A percentile compares a stretch with the other conserved stretches of the same genome.
Conservation (phyloP, 35 echinoderm and acorn worm genomes). For the Apostichopus californicus region DNA sequence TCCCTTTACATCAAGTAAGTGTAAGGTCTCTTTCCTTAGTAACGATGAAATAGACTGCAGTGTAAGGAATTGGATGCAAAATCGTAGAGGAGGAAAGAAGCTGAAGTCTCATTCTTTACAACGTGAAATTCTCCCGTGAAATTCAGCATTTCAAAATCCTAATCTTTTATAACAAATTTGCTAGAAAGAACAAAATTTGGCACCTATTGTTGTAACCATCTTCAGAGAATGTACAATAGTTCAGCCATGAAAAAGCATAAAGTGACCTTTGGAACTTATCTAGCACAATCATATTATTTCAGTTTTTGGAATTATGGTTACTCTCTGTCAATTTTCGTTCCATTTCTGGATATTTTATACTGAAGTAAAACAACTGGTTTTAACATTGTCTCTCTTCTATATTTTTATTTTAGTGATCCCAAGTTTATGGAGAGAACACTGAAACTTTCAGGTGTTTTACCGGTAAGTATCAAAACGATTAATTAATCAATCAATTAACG, state of each 20-base stretch:
- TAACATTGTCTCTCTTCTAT: not conserved
- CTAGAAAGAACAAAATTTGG: too few species aligned
- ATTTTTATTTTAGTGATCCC: conserved; percentile 83
- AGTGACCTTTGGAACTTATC: too few species aligned
- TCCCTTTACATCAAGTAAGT: conserved; percentile 84
- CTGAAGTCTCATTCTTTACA: not conserved
- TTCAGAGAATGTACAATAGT: too few species aligned
- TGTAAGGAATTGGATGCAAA: not conserved
- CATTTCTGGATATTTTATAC: too few species aligned
- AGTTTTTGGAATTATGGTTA: not conserved
- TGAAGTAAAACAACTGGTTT: too few species aligned
- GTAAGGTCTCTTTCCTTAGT: too few species aligned
- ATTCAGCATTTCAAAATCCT: not conserved
- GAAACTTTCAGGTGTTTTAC: conserved; percentile 89
- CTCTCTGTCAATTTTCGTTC: not conserved
- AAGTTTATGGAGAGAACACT: conserved; percentile 98
- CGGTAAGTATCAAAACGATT: conserved; percentile 63
- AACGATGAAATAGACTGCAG: too few species aligned
- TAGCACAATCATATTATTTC: too few species aligned
- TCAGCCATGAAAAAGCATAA: too few species aligned
- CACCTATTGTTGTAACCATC: too few species aligned
- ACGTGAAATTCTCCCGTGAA: too few species aligned
- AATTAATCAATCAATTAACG: too few species aligned
- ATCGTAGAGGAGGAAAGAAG: not conserved
- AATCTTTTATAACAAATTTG: not conserved